A percentile compares a stretch with the other conserved stretches of the same genome.
Evolutionary conservation across 30 jellyfish, hydroid and myxozoan genomes (phyloP).

Genomic region (Aurelia aurita complex sp. Pacific): DNA sequence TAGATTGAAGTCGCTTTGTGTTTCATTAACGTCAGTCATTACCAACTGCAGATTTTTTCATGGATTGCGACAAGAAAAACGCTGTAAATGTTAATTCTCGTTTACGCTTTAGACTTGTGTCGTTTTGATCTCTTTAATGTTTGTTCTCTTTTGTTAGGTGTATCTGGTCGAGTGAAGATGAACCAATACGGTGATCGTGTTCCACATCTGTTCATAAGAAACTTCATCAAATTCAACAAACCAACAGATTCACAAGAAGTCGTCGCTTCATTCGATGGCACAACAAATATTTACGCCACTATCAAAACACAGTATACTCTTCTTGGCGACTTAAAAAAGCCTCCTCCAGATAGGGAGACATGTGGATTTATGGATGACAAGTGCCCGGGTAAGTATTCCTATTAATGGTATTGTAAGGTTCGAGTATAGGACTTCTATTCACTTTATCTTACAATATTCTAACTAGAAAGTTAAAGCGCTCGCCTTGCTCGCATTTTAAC

Average conservation of each 20-base stretch:
- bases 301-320: constrained; percentile 14
- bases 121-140: not conserved
- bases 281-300: not conserved
- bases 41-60: no score
- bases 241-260: not conserved
- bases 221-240: constrained; percentile 11
- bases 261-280: constrained; percentile 45
- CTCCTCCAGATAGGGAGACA: constrained; percentile 65
- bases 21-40: no score
- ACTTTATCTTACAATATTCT: no score
- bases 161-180: constrained; percentile 69
- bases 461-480: no score
- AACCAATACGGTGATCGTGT: constrained; percentile 72
- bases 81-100: no score
- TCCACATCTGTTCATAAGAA: constrained; percentile 53
- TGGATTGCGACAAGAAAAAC: no score
- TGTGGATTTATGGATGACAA: constrained; percentile 77
- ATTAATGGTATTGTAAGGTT: not conserved
- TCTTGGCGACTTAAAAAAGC: constrained; percentile 35
- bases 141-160: constrained; percentile 41
- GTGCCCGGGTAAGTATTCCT: constrained; percentile 49
- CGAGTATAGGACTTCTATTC: no score
- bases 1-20: no score
- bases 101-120: no score
- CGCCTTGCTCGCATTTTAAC: no score